Conservation (phyloP, 2,113 vertebrate species). For the Salvelinus namaycush region DNA sequence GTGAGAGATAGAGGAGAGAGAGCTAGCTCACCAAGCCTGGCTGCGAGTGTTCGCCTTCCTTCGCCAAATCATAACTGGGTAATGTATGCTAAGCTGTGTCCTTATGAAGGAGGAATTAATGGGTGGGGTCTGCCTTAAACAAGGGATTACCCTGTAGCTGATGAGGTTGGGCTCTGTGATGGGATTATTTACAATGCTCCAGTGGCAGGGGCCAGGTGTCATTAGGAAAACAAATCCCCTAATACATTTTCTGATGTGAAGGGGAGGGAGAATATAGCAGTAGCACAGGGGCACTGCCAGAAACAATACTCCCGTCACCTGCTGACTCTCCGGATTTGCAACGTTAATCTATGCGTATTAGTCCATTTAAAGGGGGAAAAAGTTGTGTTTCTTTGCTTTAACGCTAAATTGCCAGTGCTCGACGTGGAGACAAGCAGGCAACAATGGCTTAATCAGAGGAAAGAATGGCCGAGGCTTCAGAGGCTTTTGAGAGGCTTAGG, state of each 20-base stretch:
- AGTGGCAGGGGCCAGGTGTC: slow-evolving; percentile 77
- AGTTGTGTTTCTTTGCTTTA: slow-evolving; percentile 56
- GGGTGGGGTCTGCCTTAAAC: slow-evolving; percentile 82
- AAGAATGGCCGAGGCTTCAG: slow-evolving; percentile 50
- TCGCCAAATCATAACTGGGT: slow-evolving; percentile 63
- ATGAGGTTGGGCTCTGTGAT: slow-evolving; percentile 74
- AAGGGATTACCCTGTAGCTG: slow-evolving; percentile 79
- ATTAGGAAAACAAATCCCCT: slow-evolving; percentile 80
- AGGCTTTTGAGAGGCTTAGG: slow-evolving; percentile 29
- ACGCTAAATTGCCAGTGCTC: slow-evolving; percentile 34
- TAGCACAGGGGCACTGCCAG: slow-evolving; percentile 43
- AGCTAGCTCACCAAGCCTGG: slow-evolving; percentile 52
- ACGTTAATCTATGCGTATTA: slow-evolving; percentile 64
- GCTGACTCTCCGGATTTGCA: slow-evolving; percentile 55
- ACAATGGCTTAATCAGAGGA: slow-evolving; percentile 59
- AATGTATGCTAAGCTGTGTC: slow-evolving; percentile 79
- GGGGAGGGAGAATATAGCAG: slow-evolving; percentile 46
- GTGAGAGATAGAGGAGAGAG: slow-evolving; percentile 39
- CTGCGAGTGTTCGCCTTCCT: slow-evolving; percentile 49
- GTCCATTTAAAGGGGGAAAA: slow-evolving; percentile 49
- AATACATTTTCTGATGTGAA: slow-evolving; percentile 74
- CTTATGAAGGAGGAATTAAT: slow-evolving; percentile 75
- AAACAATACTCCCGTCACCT: slow-evolving; percentile 70
- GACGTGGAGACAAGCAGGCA: slow-evolving; percentile 36
- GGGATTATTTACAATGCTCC: slow-evolving; percentile 81